Evolutionary conservation across 2,113 vertebrate species (phyloP).

Genomic region (Zosterops japonicus): DNA sequence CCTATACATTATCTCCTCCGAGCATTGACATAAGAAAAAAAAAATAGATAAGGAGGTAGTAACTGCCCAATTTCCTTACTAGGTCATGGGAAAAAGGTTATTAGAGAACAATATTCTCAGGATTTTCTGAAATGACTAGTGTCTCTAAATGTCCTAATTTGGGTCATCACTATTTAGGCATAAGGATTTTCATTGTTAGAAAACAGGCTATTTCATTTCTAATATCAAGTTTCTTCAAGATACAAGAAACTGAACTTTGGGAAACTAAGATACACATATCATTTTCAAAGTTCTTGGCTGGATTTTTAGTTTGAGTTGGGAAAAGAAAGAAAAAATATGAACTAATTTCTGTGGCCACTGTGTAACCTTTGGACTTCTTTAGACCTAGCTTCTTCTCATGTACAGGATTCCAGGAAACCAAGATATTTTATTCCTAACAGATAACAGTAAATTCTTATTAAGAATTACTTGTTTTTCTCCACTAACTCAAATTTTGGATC

Average conservation of each 20-base stretch:
- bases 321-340: not conserved
- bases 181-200: not conserved
- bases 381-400: not conserved
- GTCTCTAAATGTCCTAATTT: not conserved
- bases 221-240: not conserved
- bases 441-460: not conserved
- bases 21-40: constrained; percentile 21
- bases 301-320: not conserved
- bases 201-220: not conserved
- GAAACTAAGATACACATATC: not conserved
- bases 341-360: not conserved
- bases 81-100: constrained; percentile 53
- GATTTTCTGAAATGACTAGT: constrained; percentile 3
- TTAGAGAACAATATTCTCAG: constrained; percentile 1
- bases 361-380: not conserved
- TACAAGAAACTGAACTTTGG: not conserved
- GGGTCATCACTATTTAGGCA: not conserved
- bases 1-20: not conserved
- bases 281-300: not conserved
- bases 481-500: not conserved
- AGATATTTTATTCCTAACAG: not conserved
- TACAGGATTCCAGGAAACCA: not conserved
- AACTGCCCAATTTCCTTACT: not conserved
- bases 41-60: constrained; percentile 43
- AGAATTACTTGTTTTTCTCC: not conserved